Conservation (phyloP, 2,797 vertebrate species). For the Poecilia picta region DNA sequence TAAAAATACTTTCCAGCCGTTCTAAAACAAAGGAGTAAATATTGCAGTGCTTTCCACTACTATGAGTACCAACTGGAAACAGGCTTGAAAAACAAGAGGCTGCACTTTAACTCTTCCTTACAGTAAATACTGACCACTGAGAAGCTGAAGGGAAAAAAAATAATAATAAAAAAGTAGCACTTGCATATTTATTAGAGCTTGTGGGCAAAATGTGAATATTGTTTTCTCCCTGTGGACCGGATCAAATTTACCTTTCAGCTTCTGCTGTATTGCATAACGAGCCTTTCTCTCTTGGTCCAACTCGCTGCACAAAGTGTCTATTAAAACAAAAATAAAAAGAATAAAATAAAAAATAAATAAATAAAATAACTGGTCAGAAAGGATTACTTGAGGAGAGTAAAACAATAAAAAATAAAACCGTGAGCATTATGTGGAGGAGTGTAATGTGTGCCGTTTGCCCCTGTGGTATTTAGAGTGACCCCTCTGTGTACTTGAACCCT, state of each 20-base stretch:
- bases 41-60: not conserved
- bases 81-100: constrained; percentile 9
- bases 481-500: constrained; percentile 72
- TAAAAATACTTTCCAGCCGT: constrained; percentile 6
- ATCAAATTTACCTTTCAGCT: constrained; percentile 90
- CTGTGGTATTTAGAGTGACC: constrained; percentile 74
- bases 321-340: constrained; percentile 62
- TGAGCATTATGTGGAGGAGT: constrained; percentile 29
- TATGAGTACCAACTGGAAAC: constrained; percentile 13
- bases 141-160: constrained; percentile 21
- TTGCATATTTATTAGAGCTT: constrained; percentile 74
- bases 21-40: constrained; percentile 7
- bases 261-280: constrained; percentile 94
- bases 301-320: constrained; percentile 94
- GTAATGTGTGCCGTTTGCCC: constrained; percentile 62
- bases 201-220: constrained; percentile 20
- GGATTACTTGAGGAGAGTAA: constrained; percentile 5
- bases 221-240: constrained; percentile 52
- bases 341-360: constrained; percentile 30
- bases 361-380: constrained; percentile 37
- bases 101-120: constrained; percentile 10
- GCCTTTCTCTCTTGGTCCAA: constrained; percentile 95
- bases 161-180: constrained; percentile 70
- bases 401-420: constrained; percentile 28
- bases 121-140: constrained; percentile 17